A percentile compares a stretch with the other conserved stretches of the same genome.
phyloP scores from a whole-genome alignment of 2,113 vertebrate species.

The Gymnocephalus cernua region DNA sequence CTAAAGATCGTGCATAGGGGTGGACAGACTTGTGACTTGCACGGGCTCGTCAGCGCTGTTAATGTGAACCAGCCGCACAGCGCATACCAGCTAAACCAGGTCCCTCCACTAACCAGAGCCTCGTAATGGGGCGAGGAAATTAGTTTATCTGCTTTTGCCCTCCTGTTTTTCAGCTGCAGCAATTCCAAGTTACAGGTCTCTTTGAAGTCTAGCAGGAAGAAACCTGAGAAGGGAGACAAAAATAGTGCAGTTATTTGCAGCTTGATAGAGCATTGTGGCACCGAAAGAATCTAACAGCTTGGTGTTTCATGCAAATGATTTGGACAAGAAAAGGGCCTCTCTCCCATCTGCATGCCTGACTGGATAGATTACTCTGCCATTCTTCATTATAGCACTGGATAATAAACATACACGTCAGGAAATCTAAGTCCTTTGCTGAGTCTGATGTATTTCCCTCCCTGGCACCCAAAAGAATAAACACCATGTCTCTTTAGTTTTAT shows the following conservation, averaged over 20 bases:
- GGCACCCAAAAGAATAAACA: slow-evolving; percentile 48
- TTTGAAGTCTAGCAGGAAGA: slow-evolving; percentile 68
- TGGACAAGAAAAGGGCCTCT: slow-evolving; percentile 13
- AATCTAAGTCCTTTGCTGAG: slow-evolving; percentile 14
- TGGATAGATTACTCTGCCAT: slow-evolving; percentile 21
- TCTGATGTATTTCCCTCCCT: slow-evolving; percentile 20
- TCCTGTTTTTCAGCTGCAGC: slow-evolving; percentile 59
- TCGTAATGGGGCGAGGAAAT: slow-evolving; percentile 61
- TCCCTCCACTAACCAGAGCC: slow-evolving; percentile 47
- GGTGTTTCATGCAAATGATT: slow-evolving; percentile 54
- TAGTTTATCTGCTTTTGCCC: slow-evolving; percentile 55
- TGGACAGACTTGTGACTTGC: slow-evolving; percentile 17
- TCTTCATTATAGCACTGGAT: slow-evolving; percentile 33
- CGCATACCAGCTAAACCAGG: slow-evolving; percentile 48
- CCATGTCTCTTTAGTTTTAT: slow-evolving; percentile 52
- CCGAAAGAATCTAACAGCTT: slow-evolving; percentile 38
- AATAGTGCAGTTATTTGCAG: slow-evolving; percentile 62
- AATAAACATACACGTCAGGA: slow-evolving; percentile 45
- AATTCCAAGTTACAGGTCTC: slow-evolving; percentile 50
- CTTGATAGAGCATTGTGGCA: slow-evolving; percentile 48
- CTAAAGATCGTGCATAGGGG: not conserved
- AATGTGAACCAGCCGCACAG: slow-evolving; percentile 59
- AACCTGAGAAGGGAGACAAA: slow-evolving; percentile 55
- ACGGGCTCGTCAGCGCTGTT: slow-evolving; percentile 33
- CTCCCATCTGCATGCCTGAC: slow-evolving; percentile 34